Percentiles rank a stretch among this genome's conserved stretches.
phyloP scores from a whole-genome alignment of 2,113 vertebrate species.

The Camelus bactrianus region DNA sequence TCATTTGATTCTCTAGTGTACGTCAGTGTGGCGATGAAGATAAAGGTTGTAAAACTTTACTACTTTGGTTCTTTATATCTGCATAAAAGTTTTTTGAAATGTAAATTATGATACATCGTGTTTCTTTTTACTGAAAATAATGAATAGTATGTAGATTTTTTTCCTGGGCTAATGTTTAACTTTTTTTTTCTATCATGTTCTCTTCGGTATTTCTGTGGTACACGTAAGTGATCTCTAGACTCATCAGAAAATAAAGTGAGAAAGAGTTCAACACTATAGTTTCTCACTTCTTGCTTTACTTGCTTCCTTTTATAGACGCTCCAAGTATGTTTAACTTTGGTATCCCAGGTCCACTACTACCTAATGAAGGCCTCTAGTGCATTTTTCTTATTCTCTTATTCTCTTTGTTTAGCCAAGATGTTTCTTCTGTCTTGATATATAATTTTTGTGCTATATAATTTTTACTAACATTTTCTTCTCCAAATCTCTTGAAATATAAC shows the following conservation, averaged over 20 bases:
- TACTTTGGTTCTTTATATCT: slow-evolving; percentile 27
- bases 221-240: neutral
- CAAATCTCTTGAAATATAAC: neutral
- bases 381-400: neutral
- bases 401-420: neutral
- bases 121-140: slow-evolving; percentile 25
- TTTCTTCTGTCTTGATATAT: neutral
- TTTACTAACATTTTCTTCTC: slow-evolving; percentile 1
- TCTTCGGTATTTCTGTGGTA: neutral
- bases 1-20: neutral
- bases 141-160: neutral
- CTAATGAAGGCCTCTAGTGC: neutral
- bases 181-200: neutral
- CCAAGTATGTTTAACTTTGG: neutral
- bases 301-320: neutral
- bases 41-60: neutral
- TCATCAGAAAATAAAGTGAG: neutral
- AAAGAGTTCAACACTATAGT: neutral
- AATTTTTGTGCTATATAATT: neutral
- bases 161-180: neutral
- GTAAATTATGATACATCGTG: neutral
- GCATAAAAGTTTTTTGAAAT: neutral
- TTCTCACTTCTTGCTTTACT: neutral
- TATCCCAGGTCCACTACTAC: neutral
- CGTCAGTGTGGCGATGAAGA: neutral